These are phyloP conservation scores for Nothobranchius furzeri DNA, from an alignment of 2,113 vertebrate genomes.

Conservation along the genomic window DNA sequence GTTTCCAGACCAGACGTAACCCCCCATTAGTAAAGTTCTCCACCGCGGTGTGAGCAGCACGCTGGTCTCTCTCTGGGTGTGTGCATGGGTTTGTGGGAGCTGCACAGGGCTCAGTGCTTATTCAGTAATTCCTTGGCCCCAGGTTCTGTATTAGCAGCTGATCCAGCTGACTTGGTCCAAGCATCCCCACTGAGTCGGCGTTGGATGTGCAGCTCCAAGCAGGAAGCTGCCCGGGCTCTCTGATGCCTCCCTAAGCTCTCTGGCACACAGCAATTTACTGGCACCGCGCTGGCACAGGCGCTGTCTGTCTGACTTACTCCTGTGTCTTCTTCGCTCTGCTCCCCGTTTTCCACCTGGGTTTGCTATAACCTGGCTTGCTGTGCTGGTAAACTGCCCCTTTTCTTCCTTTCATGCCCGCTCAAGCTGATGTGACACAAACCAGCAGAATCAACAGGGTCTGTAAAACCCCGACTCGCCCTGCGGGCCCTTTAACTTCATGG, in stretches of 20 bases:
- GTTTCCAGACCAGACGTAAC: too few relatives aligned
- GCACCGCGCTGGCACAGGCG: slow-evolving; percentile 43
- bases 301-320: slow-evolving; percentile 39
- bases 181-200: slow-evolving; percentile 52
- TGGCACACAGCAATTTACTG: slow-evolving; percentile 62
- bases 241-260: slow-evolving; percentile 69
- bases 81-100: slow-evolving; percentile 7
- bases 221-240: slow-evolving; percentile 59
- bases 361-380: slow-evolving; percentile 16
- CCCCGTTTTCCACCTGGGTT: slow-evolving; percentile 20
- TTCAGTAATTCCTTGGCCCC: slow-evolving; percentile 62
- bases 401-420: slow-evolving; percentile 44
- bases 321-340: slow-evolving; percentile 17
- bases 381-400: slow-evolving; percentile 1
- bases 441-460: slow-evolving; percentile 31
- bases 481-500: neutral
- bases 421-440: slow-evolving; percentile 44
- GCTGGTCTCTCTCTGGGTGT: neutral
- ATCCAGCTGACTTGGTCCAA: slow-evolving; percentile 62
- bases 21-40: neutral
- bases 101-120: slow-evolving; percentile 48
- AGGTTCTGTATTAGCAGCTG: slow-evolving; percentile 66
- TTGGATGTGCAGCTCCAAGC: slow-evolving; percentile 59
- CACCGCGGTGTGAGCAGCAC: neutral
- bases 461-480: slow-evolving; percentile 1